These are phyloP conservation scores for Phocides pigmalion DNA, from an alignment of 1,140 invertebrate genomes.

Conservation along the genomic window DNA sequence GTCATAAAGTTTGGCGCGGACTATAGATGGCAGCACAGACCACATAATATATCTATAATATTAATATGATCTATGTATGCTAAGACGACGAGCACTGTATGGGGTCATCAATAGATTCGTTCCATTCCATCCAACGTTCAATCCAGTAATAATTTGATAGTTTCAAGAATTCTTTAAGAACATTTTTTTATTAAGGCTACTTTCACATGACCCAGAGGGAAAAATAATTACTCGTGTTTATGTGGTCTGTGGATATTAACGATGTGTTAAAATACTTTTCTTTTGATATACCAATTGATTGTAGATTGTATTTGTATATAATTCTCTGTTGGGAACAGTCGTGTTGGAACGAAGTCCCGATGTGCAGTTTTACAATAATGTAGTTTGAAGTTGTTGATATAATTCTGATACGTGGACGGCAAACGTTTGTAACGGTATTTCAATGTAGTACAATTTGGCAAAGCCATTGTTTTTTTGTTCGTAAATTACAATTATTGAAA, in stretches of 20 bases:
- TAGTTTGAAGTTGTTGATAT: slow-evolving; percentile 27
- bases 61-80: too few species aligned
- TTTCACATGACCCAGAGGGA: too few species aligned
- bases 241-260: slow-evolving; percentile 8
- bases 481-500: slow-evolving; percentile 37
- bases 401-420: slow-evolving; percentile 24
- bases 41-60: neutral
- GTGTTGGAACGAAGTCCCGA: neutral
- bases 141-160: too few species aligned
- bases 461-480: slow-evolving; percentile 52
- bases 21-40: slow-evolving; percentile 11
- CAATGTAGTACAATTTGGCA: slow-evolving; percentile 64
- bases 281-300: neutral
- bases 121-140: too few species aligned
- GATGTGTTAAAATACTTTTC: slow-evolving; percentile 20
- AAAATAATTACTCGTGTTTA: too few species aligned
- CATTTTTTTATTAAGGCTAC: too few species aligned
- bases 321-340: slow-evolving; percentile 7
- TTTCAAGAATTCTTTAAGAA: too few species aligned
- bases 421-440: slow-evolving; percentile 40
- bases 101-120: too few species aligned
- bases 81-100: too few species aligned
- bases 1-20: too few species aligned
- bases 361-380: slow-evolving; percentile 24
- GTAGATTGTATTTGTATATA: slow-evolving; percentile 11